Conservation (phyloP, 2,797 vertebrate species). For the Bradypodion ventrale region DNA sequence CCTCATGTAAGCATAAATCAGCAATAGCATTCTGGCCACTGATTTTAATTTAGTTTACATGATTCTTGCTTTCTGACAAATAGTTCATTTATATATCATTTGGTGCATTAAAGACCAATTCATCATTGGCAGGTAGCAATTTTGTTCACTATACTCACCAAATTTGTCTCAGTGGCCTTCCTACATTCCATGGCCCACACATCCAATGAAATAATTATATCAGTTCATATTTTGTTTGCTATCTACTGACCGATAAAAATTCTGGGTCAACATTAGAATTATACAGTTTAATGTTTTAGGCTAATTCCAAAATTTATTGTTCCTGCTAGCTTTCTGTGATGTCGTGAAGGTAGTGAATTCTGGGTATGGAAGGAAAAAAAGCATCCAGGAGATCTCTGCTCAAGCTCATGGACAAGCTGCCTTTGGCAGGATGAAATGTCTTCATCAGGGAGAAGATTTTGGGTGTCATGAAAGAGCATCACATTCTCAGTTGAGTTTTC, state of each 20-base stretch:
- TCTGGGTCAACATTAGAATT: too few species aligned
- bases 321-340: neutral
- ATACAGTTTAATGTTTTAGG: too few species aligned
- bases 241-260: neutral
- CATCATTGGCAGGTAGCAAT: rapidly evolving
- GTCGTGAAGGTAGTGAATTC: neutral
- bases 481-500: neutral
- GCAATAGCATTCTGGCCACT: too few species aligned
- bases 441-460: neutral
- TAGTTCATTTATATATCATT: constrained; percentile 22
- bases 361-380: neutral
- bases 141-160: neutral
- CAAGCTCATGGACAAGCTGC: neutral
- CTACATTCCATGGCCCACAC: neutral
- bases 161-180: neutral
- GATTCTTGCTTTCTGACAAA: constrained; percentile 47
- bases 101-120: neutral
- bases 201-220: neutral
- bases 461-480: neutral
- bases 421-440: too few species aligned
- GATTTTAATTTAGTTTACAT: neutral
- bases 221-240: neutral
- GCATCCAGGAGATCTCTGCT: neutral
- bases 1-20: too few species aligned
- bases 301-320: neutral